These are phyloP conservation scores for Myotis vivesi DNA, from an alignment of 2,797 vertebrate species.

Conservation along the genomic window DNA sequence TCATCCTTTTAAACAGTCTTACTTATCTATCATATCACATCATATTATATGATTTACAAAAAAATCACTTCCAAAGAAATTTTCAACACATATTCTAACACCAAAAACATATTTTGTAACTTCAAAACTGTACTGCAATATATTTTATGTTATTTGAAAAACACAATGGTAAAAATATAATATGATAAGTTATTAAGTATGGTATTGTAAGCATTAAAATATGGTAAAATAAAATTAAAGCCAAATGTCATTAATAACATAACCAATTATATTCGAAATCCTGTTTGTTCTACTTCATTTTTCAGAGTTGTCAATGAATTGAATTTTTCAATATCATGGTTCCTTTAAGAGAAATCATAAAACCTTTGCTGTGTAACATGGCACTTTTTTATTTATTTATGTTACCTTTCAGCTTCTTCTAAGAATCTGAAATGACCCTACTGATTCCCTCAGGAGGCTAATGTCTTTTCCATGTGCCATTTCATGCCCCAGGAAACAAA, in stretches of 20 bases:
- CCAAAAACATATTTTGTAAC: not conserved
- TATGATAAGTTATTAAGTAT: not conserved
- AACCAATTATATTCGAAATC: slow-evolving; percentile 60
- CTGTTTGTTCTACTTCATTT: slow-evolving; percentile 65
- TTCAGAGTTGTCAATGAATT: slow-evolving; percentile 54
- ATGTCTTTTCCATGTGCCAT: slow-evolving; percentile 65
- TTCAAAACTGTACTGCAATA: not conserved
- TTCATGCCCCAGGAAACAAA: slow-evolving; percentile 65
- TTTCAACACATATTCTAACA: not conserved
- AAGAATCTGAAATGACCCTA: slow-evolving; percentile 65
- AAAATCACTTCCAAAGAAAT: not conserved
- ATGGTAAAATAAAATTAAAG: not conserved
- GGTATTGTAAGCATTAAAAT: not conserved
- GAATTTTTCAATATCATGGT: slow-evolving; percentile 62
- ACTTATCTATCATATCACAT: not conserved
- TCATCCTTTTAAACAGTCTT: not conserved
- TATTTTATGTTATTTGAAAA: not conserved
- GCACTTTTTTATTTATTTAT: slow-evolving; percentile 49
- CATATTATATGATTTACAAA: not conserved
- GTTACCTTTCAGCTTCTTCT: slow-evolving; percentile 68
- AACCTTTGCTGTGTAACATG: slow-evolving; percentile 59
- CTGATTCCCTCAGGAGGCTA: slow-evolving; percentile 59
- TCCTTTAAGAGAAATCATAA: slow-evolving; percentile 72
- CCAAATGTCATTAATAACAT: not conserved
- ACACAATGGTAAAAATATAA: not conserved